Evolutionary conservation across 1,140 invertebrate genomes (phyloP).

Genomic region (Himalopsyche phryganea): DNA sequence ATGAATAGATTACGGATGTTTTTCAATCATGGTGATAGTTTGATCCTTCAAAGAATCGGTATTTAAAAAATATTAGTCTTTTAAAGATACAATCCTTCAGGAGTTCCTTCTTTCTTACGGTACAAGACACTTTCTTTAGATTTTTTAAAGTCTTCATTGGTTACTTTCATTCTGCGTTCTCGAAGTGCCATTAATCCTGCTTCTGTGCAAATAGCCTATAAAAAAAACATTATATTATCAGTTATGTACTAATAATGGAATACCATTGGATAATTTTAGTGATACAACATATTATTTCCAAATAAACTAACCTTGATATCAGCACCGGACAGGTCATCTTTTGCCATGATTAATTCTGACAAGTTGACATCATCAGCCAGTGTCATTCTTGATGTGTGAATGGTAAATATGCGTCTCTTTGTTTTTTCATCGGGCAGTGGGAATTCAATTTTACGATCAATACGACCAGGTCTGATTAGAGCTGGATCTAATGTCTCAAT

Average conservation of each 20-base stretch:
- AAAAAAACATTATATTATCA: constrained; percentile 18
- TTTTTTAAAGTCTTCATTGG: constrained; percentile 99
- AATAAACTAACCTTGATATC: constrained; percentile 68
- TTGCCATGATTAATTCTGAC: constrained; percentile 97
- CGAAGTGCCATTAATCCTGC: constrained; percentile 96
- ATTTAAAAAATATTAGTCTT: background rate
- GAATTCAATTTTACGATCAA: constrained; percentile 99
- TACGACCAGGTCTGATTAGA: constrained; percentile 95
- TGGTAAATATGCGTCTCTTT: constrained; percentile 95
- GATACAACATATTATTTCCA: too few relatives aligned
- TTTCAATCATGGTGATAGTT: too few relatives aligned
- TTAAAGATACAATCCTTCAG: constrained; percentile 97
- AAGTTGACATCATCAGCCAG: constrained; percentile 96
- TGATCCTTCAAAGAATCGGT: too few relatives aligned
- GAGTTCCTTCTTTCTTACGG: constrained; percentile 98
- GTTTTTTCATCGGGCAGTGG: constrained; percentile 99
- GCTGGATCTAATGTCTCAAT: constrained; percentile 99
- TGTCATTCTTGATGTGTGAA: constrained; percentile 98
- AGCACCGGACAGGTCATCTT: constrained; percentile 98
- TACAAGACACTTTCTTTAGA: constrained; percentile 99
- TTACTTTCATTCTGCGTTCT: constrained; percentile 99
- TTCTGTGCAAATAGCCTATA: constrained; percentile 98
- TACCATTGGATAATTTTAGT: too few relatives aligned
- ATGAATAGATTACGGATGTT: too few relatives aligned
- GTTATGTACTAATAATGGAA: too few relatives aligned